Conservation (phyloP, 2,113 vertebrate genomes). For the Heptranchias perlo region DNA sequence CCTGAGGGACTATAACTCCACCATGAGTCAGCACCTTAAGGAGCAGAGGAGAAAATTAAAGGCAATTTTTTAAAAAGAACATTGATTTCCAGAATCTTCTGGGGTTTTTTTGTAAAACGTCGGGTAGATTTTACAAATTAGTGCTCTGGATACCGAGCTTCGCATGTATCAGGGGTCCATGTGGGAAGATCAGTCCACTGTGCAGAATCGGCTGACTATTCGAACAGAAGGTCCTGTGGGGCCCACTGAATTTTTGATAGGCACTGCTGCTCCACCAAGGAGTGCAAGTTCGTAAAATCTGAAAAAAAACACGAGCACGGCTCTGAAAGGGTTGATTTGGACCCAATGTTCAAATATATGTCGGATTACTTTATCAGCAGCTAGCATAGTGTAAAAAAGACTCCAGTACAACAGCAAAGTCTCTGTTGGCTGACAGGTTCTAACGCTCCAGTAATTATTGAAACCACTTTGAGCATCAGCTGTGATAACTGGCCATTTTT, state of each 20-base stretch:
- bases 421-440: not conserved
- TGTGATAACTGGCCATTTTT: not conserved
- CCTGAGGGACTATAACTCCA: not conserved
- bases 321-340: slow-evolving; percentile 1
- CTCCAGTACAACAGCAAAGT: not conserved
- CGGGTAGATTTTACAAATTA: not conserved
- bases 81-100: not conserved
- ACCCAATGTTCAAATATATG: not conserved
- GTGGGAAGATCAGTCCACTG: not conserved
- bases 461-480: not conserved
- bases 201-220: not conserved
- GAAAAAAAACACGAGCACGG: not conserved
- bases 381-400: not conserved
- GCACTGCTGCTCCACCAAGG: not conserved
- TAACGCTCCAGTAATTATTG: slow-evolving; percentile 1
- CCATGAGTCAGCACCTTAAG: not conserved
- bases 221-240: not conserved
- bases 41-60: not conserved
- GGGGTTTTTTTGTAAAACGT: not conserved
- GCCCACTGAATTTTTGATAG: not conserved
- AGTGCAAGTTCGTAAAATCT: not conserved
- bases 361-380: slow-evolving; percentile 12
- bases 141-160: not conserved
- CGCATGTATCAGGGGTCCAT: not conserved
- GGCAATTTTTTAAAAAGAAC: not conserved